These are phyloP conservation scores for Discoglossus pictus DNA, from an alignment of 2,797 vertebrate species.

Conservation along the genomic window DNA sequence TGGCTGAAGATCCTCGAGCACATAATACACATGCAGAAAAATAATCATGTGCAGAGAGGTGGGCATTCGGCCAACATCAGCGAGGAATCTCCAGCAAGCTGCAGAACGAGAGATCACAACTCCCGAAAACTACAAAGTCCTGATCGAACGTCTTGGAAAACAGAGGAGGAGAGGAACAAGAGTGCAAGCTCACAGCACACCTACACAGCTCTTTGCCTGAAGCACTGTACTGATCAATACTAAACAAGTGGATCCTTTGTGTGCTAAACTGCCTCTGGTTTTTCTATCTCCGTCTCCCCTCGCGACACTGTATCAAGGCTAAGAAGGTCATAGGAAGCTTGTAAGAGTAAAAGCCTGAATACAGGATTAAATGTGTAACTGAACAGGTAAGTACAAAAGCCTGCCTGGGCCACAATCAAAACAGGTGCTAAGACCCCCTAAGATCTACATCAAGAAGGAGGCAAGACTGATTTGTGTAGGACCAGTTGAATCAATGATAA, in stretches of 20 bases:
- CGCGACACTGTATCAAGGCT: not conserved
- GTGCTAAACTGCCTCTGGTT: slow-evolving; percentile 25
- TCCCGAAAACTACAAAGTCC: slow-evolving; percentile 23
- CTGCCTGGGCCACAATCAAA: no score
- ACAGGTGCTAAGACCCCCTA: no score
- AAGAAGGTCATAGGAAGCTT: not conserved
- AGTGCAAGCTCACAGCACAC: slow-evolving; percentile 15
- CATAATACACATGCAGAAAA: slow-evolving; percentile 30
- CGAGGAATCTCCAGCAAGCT: slow-evolving; percentile 35
- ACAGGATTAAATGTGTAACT: no score
- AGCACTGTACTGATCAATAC: slow-evolving; percentile 31
- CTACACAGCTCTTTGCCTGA: slow-evolving; percentile 27
- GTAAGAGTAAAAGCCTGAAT: not conserved
- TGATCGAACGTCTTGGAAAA: slow-evolving; percentile 12
- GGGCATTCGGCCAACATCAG: slow-evolving; percentile 39
- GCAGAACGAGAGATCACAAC: slow-evolving; percentile 4
- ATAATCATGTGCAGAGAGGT: slow-evolving; percentile 23
- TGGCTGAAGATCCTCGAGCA: slow-evolving; percentile 6
- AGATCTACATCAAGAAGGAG: no score
- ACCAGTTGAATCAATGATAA: no score
- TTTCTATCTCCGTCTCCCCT: slow-evolving; percentile 2
- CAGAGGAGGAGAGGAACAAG: slow-evolving; percentile 10
- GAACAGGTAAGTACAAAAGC: no score
- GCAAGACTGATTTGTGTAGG: no score
- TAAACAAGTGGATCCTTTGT: slow-evolving; percentile 31